Evolutionary conservation across 2,113 vertebrate species (phyloP).

Genomic region (Brachirus orientalis): DNA sequence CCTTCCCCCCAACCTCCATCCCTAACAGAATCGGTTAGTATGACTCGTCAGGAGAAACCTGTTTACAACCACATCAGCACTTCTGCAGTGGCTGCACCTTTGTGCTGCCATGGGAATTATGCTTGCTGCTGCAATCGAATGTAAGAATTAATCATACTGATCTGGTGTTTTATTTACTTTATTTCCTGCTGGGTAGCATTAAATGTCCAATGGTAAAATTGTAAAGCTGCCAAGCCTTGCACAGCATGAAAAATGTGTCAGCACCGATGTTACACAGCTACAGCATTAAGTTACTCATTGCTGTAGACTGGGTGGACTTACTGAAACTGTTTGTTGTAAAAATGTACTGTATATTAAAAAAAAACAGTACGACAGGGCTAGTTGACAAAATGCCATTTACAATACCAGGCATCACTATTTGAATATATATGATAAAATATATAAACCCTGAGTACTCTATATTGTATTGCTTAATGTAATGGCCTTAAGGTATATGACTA

Average conservation of each 20-base stretch:
- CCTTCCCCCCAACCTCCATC: constrained; percentile 22
- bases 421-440: too few species aligned
- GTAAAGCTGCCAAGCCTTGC: constrained; percentile 51
- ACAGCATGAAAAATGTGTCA: constrained; percentile 30
- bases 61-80: constrained; percentile 58
- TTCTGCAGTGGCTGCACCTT: constrained; percentile 33
- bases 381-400: not conserved
- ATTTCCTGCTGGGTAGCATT: constrained; percentile 48
- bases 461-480: too few species aligned
- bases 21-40: constrained; percentile 46
- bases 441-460: too few species aligned
- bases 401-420: not conserved
- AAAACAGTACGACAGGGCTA: too few species aligned
- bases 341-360: not conserved
- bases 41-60: constrained; percentile 48
- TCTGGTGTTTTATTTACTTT: constrained; percentile 62
- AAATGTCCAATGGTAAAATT: constrained; percentile 47
- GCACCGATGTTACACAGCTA: constrained; percentile 32
- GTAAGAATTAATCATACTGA: constrained; percentile 51
- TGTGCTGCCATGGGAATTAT: constrained; percentile 36
- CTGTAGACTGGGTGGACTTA: constrained; percentile 16
- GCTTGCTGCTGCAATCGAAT: constrained; percentile 31
- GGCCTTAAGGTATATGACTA: too few species aligned
- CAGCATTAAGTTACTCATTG: constrained; percentile 29
- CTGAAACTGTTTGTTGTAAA: constrained; percentile 7